Evolutionary conservation across 2,888 invertebrate species (phyloP), one percentile per base, ranked within the genome.

Genomic region (Drosophila meridiana): DNA sequence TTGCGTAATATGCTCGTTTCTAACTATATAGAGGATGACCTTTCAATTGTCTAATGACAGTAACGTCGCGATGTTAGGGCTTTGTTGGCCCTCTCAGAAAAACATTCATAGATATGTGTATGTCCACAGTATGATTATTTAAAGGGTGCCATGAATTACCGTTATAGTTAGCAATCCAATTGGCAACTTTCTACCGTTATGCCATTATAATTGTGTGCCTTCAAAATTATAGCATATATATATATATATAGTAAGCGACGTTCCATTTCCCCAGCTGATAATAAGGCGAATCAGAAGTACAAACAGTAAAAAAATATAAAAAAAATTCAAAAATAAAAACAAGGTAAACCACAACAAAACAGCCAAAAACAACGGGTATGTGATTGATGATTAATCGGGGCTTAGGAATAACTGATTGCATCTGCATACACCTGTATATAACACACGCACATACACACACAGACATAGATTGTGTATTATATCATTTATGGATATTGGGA

Each of bases 181-280:
- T 83, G 82, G 83, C 77, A 82, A 64, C 82, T 86, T 82, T 85
- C 83, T 76, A 84, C 83, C 70, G 83, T 86, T 78, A 78, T 63
- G 47, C 20, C 20, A 59, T 69, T 68, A 71, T 14, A 61, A 75
- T 52, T 70, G 68, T 73, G 48, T 66, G 66, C 58, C 65, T 40
- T 72, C 70, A 62, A 47, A 79, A 82, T 72, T 71, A 66, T 55
- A 56, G 34, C 28, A 20, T 4, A 52, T 13, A 36, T 6, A 11
- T 34, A 20, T 2, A 30, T 28, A n/a, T n/a, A 14, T 40, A 40
- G 40, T 6, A 14, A 6, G 40, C 40, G 40, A 40, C 34, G 55
- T 55, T 36, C 58, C 59, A 65, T 62, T 70, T 52, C 34, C 32
- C 34, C 20, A 56, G 45, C 63, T 69, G 77, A 69, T 70, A 74